phyloP scores from a whole-genome alignment of 2,797 vertebrate species.

The Sebastes variabilis region DNA sequence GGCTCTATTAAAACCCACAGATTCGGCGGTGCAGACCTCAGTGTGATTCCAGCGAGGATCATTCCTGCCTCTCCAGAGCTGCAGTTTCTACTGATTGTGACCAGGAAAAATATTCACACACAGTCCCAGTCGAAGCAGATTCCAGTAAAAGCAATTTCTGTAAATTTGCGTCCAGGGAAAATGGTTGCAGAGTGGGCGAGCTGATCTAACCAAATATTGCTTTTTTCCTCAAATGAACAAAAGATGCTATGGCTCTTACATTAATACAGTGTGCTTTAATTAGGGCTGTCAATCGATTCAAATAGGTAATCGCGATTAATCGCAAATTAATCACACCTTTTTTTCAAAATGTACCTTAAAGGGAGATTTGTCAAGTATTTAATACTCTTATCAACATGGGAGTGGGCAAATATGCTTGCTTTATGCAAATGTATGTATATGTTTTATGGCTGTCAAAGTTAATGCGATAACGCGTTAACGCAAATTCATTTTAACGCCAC shows the following conservation, averaged over 20 bases:
- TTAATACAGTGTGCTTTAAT: neutral
- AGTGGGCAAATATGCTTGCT: too few species aligned
- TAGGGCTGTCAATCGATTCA: too few species aligned
- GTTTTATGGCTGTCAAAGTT: too few species aligned
- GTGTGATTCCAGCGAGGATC: slow-evolving; percentile 59
- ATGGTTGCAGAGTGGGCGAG: slow-evolving; percentile 34
- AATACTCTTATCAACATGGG: too few species aligned
- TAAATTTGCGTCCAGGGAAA: slow-evolving; percentile 52
- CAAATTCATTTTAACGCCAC: too few species aligned
- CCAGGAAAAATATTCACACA: slow-evolving; percentile 40
- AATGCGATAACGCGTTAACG: too few species aligned
- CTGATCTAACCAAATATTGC: slow-evolving; percentile 20
- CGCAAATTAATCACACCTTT: too few species aligned
- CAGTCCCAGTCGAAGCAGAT: slow-evolving; percentile 47
- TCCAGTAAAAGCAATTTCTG: slow-evolving; percentile 62
- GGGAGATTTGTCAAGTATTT: too few species aligned
- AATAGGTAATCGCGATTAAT: too few species aligned
- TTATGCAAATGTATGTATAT: too few species aligned
- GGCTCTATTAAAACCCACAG: slow-evolving; percentile 72
- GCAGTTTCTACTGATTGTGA: slow-evolving; percentile 44
- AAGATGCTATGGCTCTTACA: slow-evolving; percentile 9
- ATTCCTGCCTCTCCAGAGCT: slow-evolving; percentile 42
- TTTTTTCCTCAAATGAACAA: slow-evolving; percentile 34
- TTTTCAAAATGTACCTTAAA: too few species aligned
- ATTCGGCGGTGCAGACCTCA: slow-evolving; percentile 59